Evolutionary conservation across 2,888 invertebrate species (phyloP).

Genomic region (Portevinia maculata): DNA sequence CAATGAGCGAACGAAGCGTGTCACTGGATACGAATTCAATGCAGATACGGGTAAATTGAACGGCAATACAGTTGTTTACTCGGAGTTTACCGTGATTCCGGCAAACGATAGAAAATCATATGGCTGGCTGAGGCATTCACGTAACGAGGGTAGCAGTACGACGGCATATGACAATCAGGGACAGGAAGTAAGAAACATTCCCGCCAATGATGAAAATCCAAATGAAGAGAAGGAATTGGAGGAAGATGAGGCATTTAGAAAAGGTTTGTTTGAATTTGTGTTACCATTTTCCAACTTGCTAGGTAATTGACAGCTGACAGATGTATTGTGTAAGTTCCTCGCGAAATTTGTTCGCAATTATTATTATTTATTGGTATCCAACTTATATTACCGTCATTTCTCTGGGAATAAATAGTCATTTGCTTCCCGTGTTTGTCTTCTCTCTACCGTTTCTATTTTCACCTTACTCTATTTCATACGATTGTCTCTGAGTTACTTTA

Average conservation of each 20-base stretch:
- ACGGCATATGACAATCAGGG: constrained; percentile 19
- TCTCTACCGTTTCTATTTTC: no score
- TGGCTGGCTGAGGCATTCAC: constrained; percentile 30
- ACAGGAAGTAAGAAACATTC: constrained; percentile 5
- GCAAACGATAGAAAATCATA: constrained; percentile 13
- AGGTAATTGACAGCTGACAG: no score
- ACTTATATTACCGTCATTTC: no score
- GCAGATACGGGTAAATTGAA: neutral
- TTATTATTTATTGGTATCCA: no score
- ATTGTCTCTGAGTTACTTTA: no score
- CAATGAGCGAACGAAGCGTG: constrained; percentile 18
- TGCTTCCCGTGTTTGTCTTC: no score
- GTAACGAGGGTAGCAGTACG: neutral
- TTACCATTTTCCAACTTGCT: neutral
- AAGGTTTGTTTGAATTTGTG: neutral
- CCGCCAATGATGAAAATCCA: neutral
- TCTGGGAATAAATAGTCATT: no score
- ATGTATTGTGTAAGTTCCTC: no score
- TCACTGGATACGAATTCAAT: constrained; percentile 32
- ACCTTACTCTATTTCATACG: no score
- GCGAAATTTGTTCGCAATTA: no score
- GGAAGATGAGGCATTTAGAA: constrained; percentile 1
- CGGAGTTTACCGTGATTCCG: constrained; percentile 12
- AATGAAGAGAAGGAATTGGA: constrained; percentile 2
- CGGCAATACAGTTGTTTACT: constrained; percentile 17